phyloP scores from a whole-genome alignment of 1,140 invertebrate species.

The Drosophila leontia region DNA sequence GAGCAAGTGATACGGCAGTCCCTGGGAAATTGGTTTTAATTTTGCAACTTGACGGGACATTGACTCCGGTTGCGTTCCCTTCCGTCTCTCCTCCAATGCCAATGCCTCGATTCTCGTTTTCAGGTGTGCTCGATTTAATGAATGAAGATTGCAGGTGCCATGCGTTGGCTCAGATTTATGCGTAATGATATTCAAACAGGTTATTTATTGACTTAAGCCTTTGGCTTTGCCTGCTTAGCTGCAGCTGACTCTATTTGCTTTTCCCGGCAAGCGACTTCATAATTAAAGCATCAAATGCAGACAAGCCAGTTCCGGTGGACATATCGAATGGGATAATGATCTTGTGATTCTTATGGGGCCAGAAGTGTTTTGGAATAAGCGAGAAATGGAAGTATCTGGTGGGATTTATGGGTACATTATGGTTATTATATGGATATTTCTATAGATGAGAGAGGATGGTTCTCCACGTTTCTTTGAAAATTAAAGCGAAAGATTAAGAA shows the following conservation, averaged over 20 bases:
- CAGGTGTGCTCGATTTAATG: slow-evolving; percentile 60
- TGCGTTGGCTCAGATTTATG: slow-evolving; percentile 55
- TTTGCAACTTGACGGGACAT: slow-evolving; percentile 53
- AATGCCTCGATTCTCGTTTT: slow-evolving; percentile 31
- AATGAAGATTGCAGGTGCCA: slow-evolving; percentile 66
- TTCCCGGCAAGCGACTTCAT: slow-evolving; percentile 48
- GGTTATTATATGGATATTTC: background rate
- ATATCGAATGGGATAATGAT: slow-evolving; percentile 29
- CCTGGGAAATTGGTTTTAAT: slow-evolving; percentile 62
- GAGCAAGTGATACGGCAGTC: slow-evolving; percentile 70
- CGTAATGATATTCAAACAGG: slow-evolving; percentile 72
- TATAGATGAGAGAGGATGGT: too few relatives aligned
- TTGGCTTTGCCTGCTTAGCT: slow-evolving; percentile 14
- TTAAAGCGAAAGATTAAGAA: too few relatives aligned
- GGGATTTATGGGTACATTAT: background rate
- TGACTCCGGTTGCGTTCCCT: slow-evolving; percentile 9
- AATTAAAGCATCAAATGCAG: slow-evolving; percentile 79
- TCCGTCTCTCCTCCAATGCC: slow-evolving; percentile 45
- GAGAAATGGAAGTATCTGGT: background rate
- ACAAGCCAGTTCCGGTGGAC: slow-evolving; percentile 44
- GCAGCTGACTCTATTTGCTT: slow-evolving; percentile 43
- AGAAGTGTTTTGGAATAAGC: background rate
- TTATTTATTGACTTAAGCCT: slow-evolving; percentile 70
- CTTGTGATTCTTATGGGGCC: background rate
- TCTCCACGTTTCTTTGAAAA: background rate